Conservation (phyloP, 2,797 vertebrate species). For the Ispidina lecontei region DNA sequence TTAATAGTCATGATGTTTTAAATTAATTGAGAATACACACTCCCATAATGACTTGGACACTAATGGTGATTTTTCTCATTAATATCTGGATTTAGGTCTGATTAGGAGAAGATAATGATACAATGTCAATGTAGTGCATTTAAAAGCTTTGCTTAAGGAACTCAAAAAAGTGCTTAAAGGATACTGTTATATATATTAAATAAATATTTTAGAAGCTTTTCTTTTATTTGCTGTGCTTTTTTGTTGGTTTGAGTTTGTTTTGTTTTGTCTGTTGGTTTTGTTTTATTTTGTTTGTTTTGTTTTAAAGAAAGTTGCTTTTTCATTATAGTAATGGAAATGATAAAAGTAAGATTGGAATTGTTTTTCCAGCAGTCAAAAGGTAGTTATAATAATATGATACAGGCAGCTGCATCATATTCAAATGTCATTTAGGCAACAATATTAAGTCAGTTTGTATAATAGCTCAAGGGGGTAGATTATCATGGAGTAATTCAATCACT, state of each 20-base stretch:
- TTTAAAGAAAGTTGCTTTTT: neutral
- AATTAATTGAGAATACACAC: neutral
- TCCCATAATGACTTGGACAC: neutral
- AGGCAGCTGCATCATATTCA: conserved; percentile 53
- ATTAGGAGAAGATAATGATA: conserved; percentile 2
- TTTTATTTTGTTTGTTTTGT: neutral
- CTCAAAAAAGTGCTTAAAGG: neutral
- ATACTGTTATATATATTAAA: neutral
- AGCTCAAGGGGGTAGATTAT: conserved; percentile 56
- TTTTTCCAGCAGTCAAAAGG: conserved; percentile 47
- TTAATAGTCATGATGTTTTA: neutral
- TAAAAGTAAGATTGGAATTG: conserved; percentile 4
- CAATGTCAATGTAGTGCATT: neutral
- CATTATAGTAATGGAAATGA: neutral
- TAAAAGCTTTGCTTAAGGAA: conserved; percentile 36
- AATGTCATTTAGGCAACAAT: conserved; percentile 66
- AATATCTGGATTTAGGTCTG: neutral
- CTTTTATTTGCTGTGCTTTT: neutral
- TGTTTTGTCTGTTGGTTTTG: neutral
- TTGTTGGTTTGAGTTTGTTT: neutral
- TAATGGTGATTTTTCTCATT: neutral
- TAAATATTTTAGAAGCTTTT: neutral
- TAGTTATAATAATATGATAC: conserved; percentile 52
- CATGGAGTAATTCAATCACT: conserved; percentile 57
- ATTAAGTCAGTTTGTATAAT: conserved; percentile 69